Evolutionary conservation across 2,888 invertebrate species (phyloP), one percentile per base, ranked within the genome.

Genomic region (Mayetiola destructor): DNA sequence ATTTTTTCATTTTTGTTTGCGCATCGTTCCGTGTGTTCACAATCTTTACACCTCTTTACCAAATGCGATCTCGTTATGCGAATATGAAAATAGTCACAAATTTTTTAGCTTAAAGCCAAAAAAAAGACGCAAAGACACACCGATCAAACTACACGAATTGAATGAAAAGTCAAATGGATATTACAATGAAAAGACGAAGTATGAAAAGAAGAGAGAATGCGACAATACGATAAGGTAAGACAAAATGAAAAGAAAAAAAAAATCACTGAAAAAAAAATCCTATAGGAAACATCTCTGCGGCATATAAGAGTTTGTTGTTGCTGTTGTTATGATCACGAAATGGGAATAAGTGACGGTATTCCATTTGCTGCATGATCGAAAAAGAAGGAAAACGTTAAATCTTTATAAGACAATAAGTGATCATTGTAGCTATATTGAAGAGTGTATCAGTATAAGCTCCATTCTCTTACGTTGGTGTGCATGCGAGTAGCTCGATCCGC

Each of bases 1-100:
- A 27, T 27, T 48, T 48, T 48, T 27, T 48, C 27, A 48, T 48
- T 16, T 48, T 23, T 48, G 27, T 48, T 48, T 48, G 48, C n/a
- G n/a, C 48, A 27, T 48, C 48, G 48, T 27, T 48, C 16, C n/a
- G 27, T 48, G 27, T 48, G 48, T 12, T 48, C 48, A 48, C 48
- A 48, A 48, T 48, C 48, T 48, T 48, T 48, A 48, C 48, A 48
- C 48, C 48, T 48, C 48, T 48, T 48, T 27, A 48, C 48, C 48
- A 48, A 48, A 48, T 48, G 27, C 23, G n/a, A 27, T 27, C 48
- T 18, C 18, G 21, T 48, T 27, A 16, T 4, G 39, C 2, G 42
- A 42, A 42, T 23, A 48, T n/a, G n/a, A n/a, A n/a, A n/a, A n/a
- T n/a, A n/a, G n/a, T n/a, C n/a, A n/a, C n/a, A n/a, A n/a, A n/a